Evolutionary conservation across 2,113 vertebrate genomes (phyloP).

Genomic region (Taxidea taxus): DNA sequence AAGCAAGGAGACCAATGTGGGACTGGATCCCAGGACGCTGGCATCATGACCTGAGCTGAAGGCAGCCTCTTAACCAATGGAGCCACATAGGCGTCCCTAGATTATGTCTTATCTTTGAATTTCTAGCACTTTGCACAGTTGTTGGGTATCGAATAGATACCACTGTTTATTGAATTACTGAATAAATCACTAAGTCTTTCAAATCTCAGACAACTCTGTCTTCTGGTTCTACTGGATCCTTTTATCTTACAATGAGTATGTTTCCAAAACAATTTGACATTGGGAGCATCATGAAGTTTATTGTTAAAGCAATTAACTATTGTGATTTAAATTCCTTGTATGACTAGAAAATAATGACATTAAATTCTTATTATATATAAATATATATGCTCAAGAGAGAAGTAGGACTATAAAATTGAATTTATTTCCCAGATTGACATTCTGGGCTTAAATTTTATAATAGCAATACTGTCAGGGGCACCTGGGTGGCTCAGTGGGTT

Average conservation of each 20-base stretch:
- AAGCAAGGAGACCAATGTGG: no score
- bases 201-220: neutral
- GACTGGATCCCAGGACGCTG: no score
- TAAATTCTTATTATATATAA: neutral
- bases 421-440: neutral
- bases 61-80: no score
- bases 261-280: conserved; percentile 21
- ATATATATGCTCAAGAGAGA: conserved; percentile 2
- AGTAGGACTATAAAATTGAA: neutral
- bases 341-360: conserved; percentile 12
- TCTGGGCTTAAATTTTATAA: neutral
- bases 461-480: neutral
- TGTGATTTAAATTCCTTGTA: neutral
- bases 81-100: no score
- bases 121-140: neutral
- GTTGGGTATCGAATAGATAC: neutral
- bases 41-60: no score
- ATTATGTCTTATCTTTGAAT: neutral
- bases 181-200: neutral
- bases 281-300: conserved; percentile 14
- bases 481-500: no score
- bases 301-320: neutral
- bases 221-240: neutral
- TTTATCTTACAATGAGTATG: neutral
- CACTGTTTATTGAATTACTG: neutral